Conservation (phyloP, 2,113 vertebrate genomes). For the Colinus virginianus region DNA sequence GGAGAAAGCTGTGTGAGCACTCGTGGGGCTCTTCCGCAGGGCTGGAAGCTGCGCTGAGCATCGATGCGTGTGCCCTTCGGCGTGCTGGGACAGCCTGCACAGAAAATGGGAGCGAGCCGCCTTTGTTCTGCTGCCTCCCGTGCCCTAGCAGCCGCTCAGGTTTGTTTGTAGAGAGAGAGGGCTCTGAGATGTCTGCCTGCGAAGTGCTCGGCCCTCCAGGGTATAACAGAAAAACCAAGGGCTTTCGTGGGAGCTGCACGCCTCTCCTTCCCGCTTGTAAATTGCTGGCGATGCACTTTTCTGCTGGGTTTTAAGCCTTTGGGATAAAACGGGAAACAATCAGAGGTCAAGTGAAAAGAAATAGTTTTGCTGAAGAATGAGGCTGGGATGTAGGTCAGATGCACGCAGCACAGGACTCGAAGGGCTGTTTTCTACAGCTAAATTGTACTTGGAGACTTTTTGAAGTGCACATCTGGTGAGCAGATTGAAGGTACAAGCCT, state of each 20-base stretch:
- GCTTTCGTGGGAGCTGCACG: not conserved
- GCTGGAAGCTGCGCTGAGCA: not conserved
- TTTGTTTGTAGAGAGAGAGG: not conserved
- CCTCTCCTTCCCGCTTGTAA: not conserved
- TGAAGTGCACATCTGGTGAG: conserved; percentile 65
- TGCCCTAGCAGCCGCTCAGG: not conserved
- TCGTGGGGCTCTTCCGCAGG: not conserved
- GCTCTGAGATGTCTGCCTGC: not conserved
- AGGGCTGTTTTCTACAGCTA: conserved; percentile 11
- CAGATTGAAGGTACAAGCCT: conserved; percentile 46
- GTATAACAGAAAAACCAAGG: not conserved
- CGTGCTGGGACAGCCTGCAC: not conserved
- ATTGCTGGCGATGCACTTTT: conserved; percentile 14
- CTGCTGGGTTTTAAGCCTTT: not conserved
- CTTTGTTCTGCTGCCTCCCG: conserved; percentile 5
- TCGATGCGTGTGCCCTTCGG: not conserved
- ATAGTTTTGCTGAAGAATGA: not conserved
- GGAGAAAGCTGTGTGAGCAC: fast-evolving
- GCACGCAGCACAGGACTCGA: not conserved
- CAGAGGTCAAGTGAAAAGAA: conserved; percentile 43
- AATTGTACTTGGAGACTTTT: not conserved
- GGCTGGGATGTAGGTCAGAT: conserved; percentile 32
- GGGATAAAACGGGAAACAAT: conserved; percentile 39
- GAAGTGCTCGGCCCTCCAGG: not conserved
- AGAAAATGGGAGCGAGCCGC: not conserved